A percentile compares a stretch with the other conserved stretches of the same genome.
Evolutionary conservation across 64 coral and sea anemone genomes (phyloP).

Genomic region (Hydrozoanthus tunicans): DNA sequence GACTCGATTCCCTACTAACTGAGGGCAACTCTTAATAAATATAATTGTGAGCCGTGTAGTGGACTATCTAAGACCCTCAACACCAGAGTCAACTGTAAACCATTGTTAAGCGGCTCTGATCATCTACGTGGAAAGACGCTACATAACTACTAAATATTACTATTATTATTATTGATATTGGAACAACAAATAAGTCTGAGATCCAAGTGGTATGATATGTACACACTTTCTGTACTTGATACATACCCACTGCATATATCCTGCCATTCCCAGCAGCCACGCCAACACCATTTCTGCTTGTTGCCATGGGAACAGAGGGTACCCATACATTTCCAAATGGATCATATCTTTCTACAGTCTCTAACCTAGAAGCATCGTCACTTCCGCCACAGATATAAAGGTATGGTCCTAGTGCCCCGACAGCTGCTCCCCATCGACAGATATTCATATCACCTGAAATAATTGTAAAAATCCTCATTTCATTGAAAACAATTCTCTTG

Average conservation of each 20-base stretch:
- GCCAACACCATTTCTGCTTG: constrained; percentile 96
- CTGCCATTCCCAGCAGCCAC: constrained; percentile 90
- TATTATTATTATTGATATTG: too few species aligned
- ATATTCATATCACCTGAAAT: constrained; percentile 95
- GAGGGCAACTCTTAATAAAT: too few species aligned
- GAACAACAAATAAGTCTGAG: neutral
- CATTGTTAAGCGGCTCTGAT: too few species aligned
- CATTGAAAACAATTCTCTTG: neutral
- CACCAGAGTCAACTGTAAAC: too few species aligned
- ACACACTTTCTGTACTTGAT: neutral
- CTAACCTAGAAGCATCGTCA: constrained; percentile 90
- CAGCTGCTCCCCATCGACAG: constrained; percentile 96
- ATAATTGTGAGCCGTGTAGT: too few species aligned
- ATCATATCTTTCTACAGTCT: constrained; percentile 97
- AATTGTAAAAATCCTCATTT: neutral
- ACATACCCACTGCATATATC: constrained; percentile 93
- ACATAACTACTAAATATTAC: too few species aligned
- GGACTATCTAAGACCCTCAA: too few species aligned
- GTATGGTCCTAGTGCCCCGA: constrained; percentile 88
- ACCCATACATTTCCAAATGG: constrained; percentile 95
- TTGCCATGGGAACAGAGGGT: constrained; percentile 91
- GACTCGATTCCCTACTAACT: too few species aligned
- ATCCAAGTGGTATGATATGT: neutral
- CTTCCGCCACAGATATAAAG: constrained; percentile 99
- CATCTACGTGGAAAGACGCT: too few species aligned